Evolutionary conservation across 53 echinoderm and acorn worm species (phyloP), one percentile per base, ranked within the genome.

Genomic region (Holothuria scabra): DNA sequence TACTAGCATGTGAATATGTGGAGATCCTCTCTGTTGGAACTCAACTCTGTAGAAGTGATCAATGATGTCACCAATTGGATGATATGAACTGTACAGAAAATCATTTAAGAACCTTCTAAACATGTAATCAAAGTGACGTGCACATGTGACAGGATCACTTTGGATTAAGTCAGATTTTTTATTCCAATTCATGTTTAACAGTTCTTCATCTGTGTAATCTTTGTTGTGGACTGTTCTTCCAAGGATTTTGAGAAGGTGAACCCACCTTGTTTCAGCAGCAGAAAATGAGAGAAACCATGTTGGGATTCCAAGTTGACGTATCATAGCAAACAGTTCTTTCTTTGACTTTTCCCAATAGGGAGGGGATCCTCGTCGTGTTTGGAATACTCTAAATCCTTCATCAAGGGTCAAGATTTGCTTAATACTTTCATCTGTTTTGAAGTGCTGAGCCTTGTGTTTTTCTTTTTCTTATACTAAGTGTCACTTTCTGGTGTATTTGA

Each of bases 301-400:
- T 67, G 87, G 82, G 25, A 67, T 46, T 32, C 87, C 87, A 16
- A 87, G 49, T 87, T 87, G 87, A 13, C 87, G 56, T 56, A 87
- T 87, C 87, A 87, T 87, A 19, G 87, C 87, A 52, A 87, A 67
- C 21, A 87, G 60, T 32, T 87, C 87, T 82, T 87, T 87, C 19
- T 87, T 65, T 19, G 67, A 30, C 18, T 67, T 82, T 87, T 87
- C 82, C 69, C 56, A 64, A 70, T 82, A 87, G 55, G 82, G 87
- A 58, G 87, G 87, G 12, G 82, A 87, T 26, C 70, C 70, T 18
- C 82, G 67, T 9, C 82, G 22, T 66, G 82, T 32, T 82, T 59
- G 31, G 55, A 87, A 82, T 28, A 87, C 69, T 13, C 82, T 20
- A 44, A 46, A 87, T 23, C 87, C 87, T 82, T 87, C 87, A 82